Base-by-base conservation (phyloP, 1,140 invertebrate genomes). In the Bursaphelenchus mucronatus region DNA sequence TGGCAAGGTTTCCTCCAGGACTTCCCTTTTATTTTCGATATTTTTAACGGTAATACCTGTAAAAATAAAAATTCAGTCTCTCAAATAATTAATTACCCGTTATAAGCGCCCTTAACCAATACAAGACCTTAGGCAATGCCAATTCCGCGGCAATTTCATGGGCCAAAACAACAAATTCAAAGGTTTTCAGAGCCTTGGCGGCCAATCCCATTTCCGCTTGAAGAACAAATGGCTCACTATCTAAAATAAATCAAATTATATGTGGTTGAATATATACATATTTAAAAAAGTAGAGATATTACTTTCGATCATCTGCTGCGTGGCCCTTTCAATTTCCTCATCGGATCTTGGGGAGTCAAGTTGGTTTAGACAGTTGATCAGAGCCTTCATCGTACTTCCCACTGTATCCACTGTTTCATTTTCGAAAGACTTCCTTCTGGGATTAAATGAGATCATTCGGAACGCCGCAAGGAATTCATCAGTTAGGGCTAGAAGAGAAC, bases 161-260 rank as follows among this genome's bases (percentile, higher is more conserved):
- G 10, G 66, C 49, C 39, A 47, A 40, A 44, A 64, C 53, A 8
- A 74, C 49, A 19, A 41, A 45, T 40, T 56, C 53, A 8, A 76
- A 55, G 3, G 79, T 44, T 8, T 10, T n/a, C 13, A 76, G 45
- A 3, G 74, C 77, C 43, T 68, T 68, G 21, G 50, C 67, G 13
- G 67, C 54, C 4, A 77, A 52, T 19, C 75, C 75, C 75, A 76
- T 76, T 64, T 76, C 75, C 19, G 75, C 68, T 67, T 76, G 75
- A 46, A 76, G 63, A 13, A 76, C 61, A 62, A 76, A 76, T 15
- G 75, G 75, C 46, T 76, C 75, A 50, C 67, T 71, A 68, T 76
- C 76, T 79, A 10, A 45, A 62, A n/a, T 15, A 51, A 15, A 30
- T 30, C 30, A 46, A 69, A 57, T 11, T 19, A 13, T 51, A 59